These are phyloP conservation scores for Helicolenus hilgendorfi DNA, from an alignment of 2,797 vertebrate species.

Conservation along the genomic window DNA sequence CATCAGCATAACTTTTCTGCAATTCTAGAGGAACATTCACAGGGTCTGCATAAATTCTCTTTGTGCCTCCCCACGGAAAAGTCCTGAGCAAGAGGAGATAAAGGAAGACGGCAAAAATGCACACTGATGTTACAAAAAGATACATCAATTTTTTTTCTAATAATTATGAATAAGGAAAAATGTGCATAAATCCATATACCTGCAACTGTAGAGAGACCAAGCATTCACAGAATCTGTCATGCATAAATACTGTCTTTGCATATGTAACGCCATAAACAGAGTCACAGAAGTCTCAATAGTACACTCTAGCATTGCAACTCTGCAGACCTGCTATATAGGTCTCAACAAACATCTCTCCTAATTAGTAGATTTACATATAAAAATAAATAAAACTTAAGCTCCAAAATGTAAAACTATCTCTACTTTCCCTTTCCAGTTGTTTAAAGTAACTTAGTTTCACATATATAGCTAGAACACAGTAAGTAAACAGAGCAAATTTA, in stretches of 20 bases:
- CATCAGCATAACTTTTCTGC: neutral
- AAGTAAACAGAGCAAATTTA: neutral
- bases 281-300: too few relatives aligned
- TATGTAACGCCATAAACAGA: rapidly evolving
- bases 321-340: neutral
- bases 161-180: neutral
- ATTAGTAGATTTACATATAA: neutral
- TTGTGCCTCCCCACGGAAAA: neutral
- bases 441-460: neutral
- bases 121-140: neutral
- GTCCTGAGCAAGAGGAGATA: neutral
- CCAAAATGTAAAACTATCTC: neutral
- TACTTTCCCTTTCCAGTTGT: neutral
- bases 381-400: neutral
- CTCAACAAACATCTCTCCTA: neutral
- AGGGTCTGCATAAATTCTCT: neutral
- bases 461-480: neutral
- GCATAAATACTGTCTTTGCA: neutral
- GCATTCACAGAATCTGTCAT: neutral
- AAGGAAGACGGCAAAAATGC: neutral
- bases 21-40: neutral
- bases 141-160: neutral
- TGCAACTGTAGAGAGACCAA: neutral
- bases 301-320: rapidly evolving
- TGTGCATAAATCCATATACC: neutral